Conservation (phyloP, 1,140 invertebrate species). For the Solenopsis invicta region DNA sequence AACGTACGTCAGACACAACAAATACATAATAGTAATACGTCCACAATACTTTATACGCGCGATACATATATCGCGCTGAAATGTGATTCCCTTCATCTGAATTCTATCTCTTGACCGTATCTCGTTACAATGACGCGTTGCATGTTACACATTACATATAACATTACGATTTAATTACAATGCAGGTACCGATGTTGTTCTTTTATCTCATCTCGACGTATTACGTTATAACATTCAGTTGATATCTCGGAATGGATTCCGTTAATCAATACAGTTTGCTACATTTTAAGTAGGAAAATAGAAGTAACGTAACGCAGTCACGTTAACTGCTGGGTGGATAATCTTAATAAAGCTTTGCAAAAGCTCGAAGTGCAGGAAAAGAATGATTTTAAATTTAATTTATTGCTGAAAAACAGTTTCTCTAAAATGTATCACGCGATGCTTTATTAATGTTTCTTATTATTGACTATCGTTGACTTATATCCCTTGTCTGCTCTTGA, state of each 20-base stretch:
- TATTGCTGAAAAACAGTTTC: background rate
- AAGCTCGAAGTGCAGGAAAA: background rate
- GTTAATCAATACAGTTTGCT: slow-evolving; percentile 1
- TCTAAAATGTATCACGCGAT: background rate
- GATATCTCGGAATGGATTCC: slow-evolving; percentile 4
- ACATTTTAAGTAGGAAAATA: background rate
- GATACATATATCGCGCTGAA: background rate
- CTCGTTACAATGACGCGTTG: background rate
- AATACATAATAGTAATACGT: background rate
- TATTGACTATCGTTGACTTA: background rate
- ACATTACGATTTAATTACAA: slow-evolving; percentile 29
- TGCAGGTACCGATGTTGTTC: background rate
- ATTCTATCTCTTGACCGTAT: slow-evolving; percentile 19
- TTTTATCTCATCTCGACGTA: background rate
- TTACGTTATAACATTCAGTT: background rate
- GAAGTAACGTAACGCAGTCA: background rate
- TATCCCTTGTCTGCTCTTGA: background rate
- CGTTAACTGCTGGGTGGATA: background rate
- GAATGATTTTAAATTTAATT: background rate
- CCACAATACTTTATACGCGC: background rate
- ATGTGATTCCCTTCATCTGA: background rate
- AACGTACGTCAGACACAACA: background rate
- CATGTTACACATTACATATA: background rate
- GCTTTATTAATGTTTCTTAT: background rate
- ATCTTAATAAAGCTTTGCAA: background rate